These are phyloP conservation scores for Meteorus colon DNA, from an alignment of 2,888 invertebrate species.

Conservation along the genomic window DNA sequence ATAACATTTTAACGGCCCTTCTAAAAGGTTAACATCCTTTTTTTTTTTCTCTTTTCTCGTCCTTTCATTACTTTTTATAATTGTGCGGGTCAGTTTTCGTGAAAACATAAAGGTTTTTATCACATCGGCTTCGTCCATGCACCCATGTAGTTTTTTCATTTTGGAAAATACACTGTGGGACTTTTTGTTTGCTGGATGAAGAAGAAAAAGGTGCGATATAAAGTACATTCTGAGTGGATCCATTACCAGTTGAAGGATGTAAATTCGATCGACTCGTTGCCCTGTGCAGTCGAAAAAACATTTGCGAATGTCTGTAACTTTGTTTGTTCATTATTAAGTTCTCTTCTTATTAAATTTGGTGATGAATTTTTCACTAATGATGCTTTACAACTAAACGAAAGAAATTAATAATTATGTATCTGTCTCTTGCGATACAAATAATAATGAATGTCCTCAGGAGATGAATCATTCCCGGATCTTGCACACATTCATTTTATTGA, in stretches of 20 bases:
- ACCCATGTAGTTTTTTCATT: neutral
- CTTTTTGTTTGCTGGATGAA: neutral
- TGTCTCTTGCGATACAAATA: neutral
- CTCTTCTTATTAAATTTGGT: too few species aligned
- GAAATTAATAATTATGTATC: neutral
- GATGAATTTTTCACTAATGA: too few species aligned
- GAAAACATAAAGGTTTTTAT: neutral
- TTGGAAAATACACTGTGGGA: neutral
- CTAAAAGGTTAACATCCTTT: constrained; percentile 44
- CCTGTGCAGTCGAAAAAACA: too few species aligned
- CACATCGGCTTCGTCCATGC: too few species aligned
- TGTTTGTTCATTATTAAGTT: too few species aligned
- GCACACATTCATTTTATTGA: neutral
- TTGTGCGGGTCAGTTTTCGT: constrained; percentile 1
- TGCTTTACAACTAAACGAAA: neutral
- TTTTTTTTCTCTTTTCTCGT: constrained; percentile 1
- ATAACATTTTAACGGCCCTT: constrained; percentile 28
- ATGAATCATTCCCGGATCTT: constrained; percentile 25
- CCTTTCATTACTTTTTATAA: constrained; percentile 46
- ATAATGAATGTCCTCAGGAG: constrained; percentile 16
- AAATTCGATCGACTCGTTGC: neutral
- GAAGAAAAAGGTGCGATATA: neutral
- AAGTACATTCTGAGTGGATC: neutral
- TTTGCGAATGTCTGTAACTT: too few species aligned
- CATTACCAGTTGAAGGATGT: neutral